Evolutionary conservation across 2,113 vertebrate genomes (phyloP).

Genomic region (Cromileptes altivelis): DNA sequence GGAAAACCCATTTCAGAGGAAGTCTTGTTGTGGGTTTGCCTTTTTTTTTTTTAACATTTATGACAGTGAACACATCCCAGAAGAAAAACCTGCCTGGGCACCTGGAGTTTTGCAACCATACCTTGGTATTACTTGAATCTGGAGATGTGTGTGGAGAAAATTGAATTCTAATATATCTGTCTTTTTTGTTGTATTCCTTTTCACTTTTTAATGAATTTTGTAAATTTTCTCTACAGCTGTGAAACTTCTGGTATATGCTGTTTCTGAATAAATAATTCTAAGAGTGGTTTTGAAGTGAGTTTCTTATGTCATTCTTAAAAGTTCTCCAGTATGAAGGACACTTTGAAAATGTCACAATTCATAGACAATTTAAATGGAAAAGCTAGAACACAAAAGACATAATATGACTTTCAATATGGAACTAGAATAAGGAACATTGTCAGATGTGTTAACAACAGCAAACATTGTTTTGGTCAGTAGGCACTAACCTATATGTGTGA

Average conservation of each 20-base stretch:
- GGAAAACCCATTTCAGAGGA: not conserved
- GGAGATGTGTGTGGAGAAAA: slow-evolving; percentile 58
- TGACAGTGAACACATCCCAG: slow-evolving; percentile 34
- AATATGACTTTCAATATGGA: not conserved
- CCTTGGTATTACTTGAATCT: slow-evolving; percentile 85
- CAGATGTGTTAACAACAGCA: not conserved
- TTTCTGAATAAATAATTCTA: slow-evolving; percentile 78
- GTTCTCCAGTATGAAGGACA: not conserved
- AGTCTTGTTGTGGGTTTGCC: not conserved
- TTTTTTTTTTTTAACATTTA: not conserved
- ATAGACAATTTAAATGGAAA: not conserved
- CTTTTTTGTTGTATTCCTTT: slow-evolving; percentile 32
- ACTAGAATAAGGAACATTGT: too few species aligned
- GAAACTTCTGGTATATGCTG: slow-evolving; percentile 71
- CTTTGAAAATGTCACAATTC: not conserved
- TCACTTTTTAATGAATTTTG: slow-evolving; percentile 75
- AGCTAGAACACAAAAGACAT: not conserved
- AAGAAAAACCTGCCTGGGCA: slow-evolving; percentile 37
- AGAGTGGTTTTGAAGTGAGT: slow-evolving; percentile 58
- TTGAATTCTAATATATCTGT: slow-evolving; percentile 50
- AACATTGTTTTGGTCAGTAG: too few species aligned
- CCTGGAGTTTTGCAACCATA: slow-evolving; percentile 61
- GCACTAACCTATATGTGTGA: too few species aligned
- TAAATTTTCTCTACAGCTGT: slow-evolving; percentile 82
- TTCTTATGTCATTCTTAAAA: not conserved